Percentiles rank a stretch among this genome's conserved stretches.
These are phyloP conservation scores for Nemoura dubitans DNA, from an alignment of 2,888 invertebrate species.

Conservation along the genomic window DNA sequence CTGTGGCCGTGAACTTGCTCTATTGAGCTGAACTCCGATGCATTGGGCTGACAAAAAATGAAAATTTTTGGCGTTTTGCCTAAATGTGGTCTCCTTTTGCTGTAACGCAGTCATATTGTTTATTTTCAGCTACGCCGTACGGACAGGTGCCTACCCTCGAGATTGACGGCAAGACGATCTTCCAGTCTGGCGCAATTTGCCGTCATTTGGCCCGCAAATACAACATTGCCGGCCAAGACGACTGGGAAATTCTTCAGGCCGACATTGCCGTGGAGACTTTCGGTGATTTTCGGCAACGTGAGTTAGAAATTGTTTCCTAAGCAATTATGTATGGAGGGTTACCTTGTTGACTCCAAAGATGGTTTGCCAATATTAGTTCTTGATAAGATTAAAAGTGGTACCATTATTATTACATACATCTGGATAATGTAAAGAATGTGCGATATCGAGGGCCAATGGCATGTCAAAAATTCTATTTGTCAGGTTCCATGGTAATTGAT, in stretches of 20 bases:
- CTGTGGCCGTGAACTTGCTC: background rate
- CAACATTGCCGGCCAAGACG: constrained; percentile 66
- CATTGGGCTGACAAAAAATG: background rate
- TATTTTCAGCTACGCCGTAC: constrained; percentile 67
- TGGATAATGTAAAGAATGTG: too few relatives aligned
- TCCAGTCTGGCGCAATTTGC: constrained; percentile 68
- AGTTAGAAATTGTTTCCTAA: too few relatives aligned
- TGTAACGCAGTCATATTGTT: background rate
- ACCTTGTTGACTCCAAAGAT: background rate
- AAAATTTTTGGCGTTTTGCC: background rate
- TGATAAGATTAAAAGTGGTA: background rate
- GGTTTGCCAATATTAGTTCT: background rate
- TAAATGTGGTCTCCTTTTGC: background rate
- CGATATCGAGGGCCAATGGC: too few relatives aligned
- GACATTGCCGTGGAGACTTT: constrained; percentile 70
- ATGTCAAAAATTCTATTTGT: too few relatives aligned
- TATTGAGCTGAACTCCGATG: background rate
- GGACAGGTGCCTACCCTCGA: constrained; percentile 72
- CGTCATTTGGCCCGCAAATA: constrained; percentile 71
- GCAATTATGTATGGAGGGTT: background rate
- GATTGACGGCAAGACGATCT: constrained; percentile 68
- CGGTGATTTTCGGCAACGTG: constrained; percentile 69
- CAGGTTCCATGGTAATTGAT: too few relatives aligned
- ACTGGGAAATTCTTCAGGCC: constrained; percentile 70
- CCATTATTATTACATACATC: too few relatives aligned